Evolutionary conservation across 2,888 invertebrate species (phyloP), one percentile per base, ranked within the genome.

Genomic region (Parnassius glacialis): DNA sequence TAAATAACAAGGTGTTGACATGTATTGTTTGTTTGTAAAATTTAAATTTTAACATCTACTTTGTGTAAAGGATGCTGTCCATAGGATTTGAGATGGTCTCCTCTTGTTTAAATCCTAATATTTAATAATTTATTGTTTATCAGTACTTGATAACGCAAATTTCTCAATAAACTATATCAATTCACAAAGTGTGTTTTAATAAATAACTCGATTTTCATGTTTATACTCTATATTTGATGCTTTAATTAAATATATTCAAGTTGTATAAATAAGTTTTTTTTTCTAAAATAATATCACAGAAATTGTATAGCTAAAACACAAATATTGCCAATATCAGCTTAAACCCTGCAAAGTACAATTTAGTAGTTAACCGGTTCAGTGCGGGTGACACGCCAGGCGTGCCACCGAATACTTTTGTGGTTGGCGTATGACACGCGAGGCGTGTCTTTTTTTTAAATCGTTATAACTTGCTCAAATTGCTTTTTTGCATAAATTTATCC

Each of bases 91-190:
- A 83, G 82, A 75, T 74, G 80, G 82, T 84, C 78, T 81, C 81
- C 75, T 81, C 70, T 76, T 77, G 78, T 80, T 80, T 73, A 77
- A 81, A 80, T 83, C 85, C 82, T 85, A 81, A 86, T 84, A 80
- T 78, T 80, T 80, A 85, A 84, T 89, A 84, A 88, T 89, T 91
- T 90, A 90, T 91, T 89, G 89, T 88, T 89, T 88, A 90, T 88
- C 88, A 81, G 76, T 75, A 83, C 75, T 79, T 82, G 90, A 85
- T 90, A 90, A 91, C 90, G 84, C 81, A 85, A 85, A 85, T 90
- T 89, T 88, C 79, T 84, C 79, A 90, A 90, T 90, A 90, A 90
- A 90, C 78, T 76, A 68, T 61, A 80, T 83, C 76, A 86, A 83
- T 83, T 75, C 74, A 78, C 71, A 76, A 70, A 65, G 65, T 66